phyloP scores from a whole-genome alignment of 2,113 vertebrate species.

The Hypanus sabinus region DNA sequence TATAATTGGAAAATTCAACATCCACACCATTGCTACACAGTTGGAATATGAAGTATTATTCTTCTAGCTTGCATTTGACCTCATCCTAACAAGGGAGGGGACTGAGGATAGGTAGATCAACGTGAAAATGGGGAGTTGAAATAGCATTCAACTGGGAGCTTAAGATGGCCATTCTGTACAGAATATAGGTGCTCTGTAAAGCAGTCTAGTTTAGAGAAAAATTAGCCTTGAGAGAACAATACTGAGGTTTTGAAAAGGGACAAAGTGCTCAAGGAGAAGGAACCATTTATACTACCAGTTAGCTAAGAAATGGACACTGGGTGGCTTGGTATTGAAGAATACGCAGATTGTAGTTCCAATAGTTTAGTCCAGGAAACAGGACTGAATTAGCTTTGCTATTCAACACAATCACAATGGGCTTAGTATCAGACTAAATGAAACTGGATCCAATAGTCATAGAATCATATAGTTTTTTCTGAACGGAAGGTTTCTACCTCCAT shows the following conservation, averaged over 20 bases:
- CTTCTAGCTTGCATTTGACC: no score
- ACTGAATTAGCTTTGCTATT: neutral
- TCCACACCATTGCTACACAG: no score
- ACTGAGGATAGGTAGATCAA: neutral
- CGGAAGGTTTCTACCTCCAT: no score
- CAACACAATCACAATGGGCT: neutral
- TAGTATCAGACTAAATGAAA: neutral
- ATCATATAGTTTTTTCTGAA: no score
- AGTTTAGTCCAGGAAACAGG: neutral
- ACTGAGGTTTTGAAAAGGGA: neutral
- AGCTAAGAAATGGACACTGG: neutral
- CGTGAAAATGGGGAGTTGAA: neutral
- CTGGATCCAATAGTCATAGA: neutral
- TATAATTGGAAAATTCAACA: no score
- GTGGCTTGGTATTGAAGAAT: neutral
- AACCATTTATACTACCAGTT: neutral
- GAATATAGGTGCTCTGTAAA: no score
- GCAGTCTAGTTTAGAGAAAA: no score
- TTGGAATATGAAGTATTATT: no score
- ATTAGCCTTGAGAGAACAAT: neutral
- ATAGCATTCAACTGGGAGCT: no score
- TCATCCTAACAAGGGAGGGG: neutral
- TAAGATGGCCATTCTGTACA: no score
- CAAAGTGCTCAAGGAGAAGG: neutral
- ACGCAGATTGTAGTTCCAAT: neutral